These are phyloP conservation scores for Asarcornis scutulata DNA, from an alignment of 2,113 vertebrate species.

Conservation along the genomic window DNA sequence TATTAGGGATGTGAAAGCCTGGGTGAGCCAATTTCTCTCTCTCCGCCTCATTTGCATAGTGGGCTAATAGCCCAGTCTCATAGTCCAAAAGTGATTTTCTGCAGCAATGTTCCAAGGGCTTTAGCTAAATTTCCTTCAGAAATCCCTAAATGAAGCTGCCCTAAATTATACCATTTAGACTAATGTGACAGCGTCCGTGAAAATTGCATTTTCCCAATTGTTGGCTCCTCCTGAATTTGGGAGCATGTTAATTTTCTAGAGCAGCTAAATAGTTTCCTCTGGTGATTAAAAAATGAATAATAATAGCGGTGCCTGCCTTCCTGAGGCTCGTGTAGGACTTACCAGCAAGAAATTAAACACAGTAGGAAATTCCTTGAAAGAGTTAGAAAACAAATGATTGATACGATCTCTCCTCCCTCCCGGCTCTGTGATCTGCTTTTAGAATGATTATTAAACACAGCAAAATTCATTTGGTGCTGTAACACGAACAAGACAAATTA, in stretches of 20 bases:
- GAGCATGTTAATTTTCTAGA: slow-evolving; percentile 52
- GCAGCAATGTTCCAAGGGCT: neutral
- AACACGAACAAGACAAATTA: slow-evolving; percentile 66
- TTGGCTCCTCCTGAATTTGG: slow-evolving; percentile 53
- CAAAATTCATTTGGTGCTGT: slow-evolving; percentile 66
- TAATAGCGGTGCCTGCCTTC: slow-evolving; percentile 32
- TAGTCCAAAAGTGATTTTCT: neutral
- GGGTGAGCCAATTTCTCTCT: neutral
- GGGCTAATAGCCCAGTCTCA: neutral
- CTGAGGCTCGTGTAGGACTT: slow-evolving; percentile 46
- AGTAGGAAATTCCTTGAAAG: slow-evolving; percentile 70
- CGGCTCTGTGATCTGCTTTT: slow-evolving; percentile 62
- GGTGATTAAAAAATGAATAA: slow-evolving; percentile 60
- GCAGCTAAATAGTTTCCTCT: slow-evolving; percentile 54
- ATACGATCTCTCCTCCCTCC: slow-evolving; percentile 56
- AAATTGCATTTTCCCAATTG: slow-evolving; percentile 59
- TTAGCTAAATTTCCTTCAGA: slow-evolving; percentile 4
- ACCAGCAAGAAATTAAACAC: slow-evolving; percentile 65
- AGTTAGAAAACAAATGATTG: slow-evolving; percentile 66
- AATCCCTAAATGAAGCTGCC: neutral
- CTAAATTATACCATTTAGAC: slow-evolving; percentile 29
- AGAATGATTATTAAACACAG: slow-evolving; percentile 66
- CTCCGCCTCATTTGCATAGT: neutral
- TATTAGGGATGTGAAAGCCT: neutral
- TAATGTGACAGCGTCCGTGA: neutral